These are phyloP conservation scores for Mesorhabditis belari DNA, from an alignment of 2,888 invertebrate genomes.

Conservation along the genomic window DNA sequence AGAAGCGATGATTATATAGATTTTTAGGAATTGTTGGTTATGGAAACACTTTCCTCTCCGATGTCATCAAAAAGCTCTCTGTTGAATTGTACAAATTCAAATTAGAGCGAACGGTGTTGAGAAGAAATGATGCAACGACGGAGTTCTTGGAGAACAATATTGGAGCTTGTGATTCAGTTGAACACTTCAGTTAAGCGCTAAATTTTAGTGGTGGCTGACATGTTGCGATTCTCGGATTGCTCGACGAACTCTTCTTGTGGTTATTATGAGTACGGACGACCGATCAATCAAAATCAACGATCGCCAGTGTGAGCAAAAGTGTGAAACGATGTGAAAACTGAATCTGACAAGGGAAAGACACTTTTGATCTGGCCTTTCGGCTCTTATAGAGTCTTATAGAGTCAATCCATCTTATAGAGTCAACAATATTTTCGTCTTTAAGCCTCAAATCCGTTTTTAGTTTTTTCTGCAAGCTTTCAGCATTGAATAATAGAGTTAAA, in stretches of 20 bases:
- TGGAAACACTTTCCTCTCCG: constrained; percentile 17
- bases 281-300: constrained; percentile 14
- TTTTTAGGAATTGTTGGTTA: constrained; percentile 1
- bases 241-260: constrained; percentile 27
- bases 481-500: too few species aligned
- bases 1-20: background rate
- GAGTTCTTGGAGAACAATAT: constrained; percentile 16
- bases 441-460: too few species aligned
- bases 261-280: constrained; percentile 36
- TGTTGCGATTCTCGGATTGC: constrained; percentile 41
- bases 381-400: too few species aligned
- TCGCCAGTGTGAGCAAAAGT: constrained; percentile 28
- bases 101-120: background rate
- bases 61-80: constrained; percentile 24
- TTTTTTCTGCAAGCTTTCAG: too few species aligned
- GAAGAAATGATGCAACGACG: background rate
- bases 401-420: too few species aligned
- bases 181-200: constrained; percentile 1
- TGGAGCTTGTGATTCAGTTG: constrained; percentile 9
- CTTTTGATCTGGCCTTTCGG: too few species aligned
- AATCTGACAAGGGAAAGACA: too few species aligned
- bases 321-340: too few species aligned
- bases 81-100: constrained; percentile 27
- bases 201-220: constrained; percentile 29
- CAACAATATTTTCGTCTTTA: too few species aligned